These are phyloP conservation scores for Bubalus kerabau DNA, from an alignment of 2,113 vertebrate genomes.

Conservation along the genomic window DNA sequence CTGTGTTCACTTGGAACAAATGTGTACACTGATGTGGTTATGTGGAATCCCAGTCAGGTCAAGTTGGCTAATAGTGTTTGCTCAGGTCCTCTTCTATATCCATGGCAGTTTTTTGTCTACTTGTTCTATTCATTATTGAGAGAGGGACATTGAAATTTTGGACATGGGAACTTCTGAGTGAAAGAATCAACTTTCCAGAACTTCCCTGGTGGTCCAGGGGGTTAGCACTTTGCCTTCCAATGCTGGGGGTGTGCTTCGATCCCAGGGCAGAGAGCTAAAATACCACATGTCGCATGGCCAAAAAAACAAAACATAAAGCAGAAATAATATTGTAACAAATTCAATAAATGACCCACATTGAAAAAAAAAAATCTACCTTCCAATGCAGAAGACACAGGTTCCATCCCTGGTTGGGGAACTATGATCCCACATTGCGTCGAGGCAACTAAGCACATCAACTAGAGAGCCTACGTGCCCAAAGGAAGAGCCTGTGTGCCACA, in stretches of 20 bases:
- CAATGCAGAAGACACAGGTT: background rate
- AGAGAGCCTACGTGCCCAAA: accelerated
- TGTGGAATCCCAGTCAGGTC: background rate
- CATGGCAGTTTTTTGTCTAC: background rate
- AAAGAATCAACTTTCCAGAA: background rate
- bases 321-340: background rate
- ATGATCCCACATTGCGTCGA: background rate
- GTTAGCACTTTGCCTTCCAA: background rate
- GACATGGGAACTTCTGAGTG: background rate
- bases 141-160: background rate
- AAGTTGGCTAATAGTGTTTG: background rate
- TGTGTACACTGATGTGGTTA: background rate
- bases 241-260: background rate
- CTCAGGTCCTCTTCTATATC: background rate
- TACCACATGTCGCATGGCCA: background rate
- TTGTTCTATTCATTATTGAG: background rate
- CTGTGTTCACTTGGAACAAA: background rate
- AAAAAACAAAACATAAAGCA: background rate
- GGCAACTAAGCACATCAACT: background rate
- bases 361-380: background rate
- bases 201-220: background rate
- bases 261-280: background rate
- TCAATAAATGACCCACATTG: background rate
- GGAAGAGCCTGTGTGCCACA: background rate
- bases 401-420: background rate